Evolutionary conservation across 2,888 invertebrate genomes (phyloP).

Genomic region (Endomychus coccineus): DNA sequence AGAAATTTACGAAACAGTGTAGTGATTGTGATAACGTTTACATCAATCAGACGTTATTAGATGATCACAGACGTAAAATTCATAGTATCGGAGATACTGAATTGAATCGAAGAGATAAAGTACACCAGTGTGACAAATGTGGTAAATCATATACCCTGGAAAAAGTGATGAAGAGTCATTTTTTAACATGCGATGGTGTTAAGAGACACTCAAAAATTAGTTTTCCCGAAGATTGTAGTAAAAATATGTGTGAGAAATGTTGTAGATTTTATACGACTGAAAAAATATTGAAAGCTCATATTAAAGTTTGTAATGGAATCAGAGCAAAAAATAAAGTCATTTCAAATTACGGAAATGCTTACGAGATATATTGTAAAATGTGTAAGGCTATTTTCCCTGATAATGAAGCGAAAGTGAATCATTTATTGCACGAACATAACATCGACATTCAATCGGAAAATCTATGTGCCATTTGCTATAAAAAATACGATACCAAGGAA

Average conservation of each 20-base stretch:
- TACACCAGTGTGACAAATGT: constrained; percentile 19
- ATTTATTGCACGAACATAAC: constrained; percentile 10
- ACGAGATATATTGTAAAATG: constrained; percentile 4
- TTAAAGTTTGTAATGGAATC: constrained; percentile 17
- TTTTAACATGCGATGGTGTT: constrained; percentile 12
- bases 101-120: background rate
- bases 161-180: constrained; percentile 15
- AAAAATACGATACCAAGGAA: constrained; percentile 4
- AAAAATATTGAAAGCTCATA: constrained; percentile 24
- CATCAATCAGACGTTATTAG: background rate
- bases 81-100: constrained; percentile 2
- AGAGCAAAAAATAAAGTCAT: background rate
- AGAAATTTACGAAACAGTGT: background rate
- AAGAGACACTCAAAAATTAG: constrained; percentile 11
- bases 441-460: constrained; percentile 5
- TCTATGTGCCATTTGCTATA: constrained; percentile 9
- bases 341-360: background rate
- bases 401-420: constrained; percentile 5
- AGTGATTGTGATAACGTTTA: background rate
- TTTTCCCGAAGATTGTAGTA: constrained; percentile 4
- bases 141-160: constrained; percentile 21
- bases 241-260: constrained; percentile 21
- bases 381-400: constrained; percentile 7
- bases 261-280: constrained; percentile 22
- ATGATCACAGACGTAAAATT: background rate